Evolutionary conservation across 2,797 vertebrate genomes (phyloP).

Genomic region (Enoplosus armatus): DNA sequence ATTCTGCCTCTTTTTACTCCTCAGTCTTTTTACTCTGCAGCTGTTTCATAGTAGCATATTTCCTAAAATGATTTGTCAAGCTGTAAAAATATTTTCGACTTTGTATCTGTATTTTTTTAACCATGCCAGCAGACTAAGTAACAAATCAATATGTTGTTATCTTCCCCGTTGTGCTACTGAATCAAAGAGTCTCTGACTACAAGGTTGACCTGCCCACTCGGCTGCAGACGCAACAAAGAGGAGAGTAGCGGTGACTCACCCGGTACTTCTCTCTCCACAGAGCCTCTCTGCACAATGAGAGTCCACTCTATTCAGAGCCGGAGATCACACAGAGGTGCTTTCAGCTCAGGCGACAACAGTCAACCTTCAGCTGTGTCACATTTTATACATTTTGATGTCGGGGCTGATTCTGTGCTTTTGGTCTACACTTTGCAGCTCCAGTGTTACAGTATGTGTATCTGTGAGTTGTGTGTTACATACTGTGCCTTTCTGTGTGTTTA

Average conservation of each 20-base stretch:
- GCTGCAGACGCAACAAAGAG: conserved; percentile 69
- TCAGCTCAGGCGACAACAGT: conserved; percentile 38
- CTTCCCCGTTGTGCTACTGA: conserved; percentile 7
- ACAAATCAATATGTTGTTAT: conserved; percentile 13
- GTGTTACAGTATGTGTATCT: conserved; percentile 7
- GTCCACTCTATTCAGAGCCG: conserved; percentile 54
- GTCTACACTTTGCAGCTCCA: conserved; percentile 13
- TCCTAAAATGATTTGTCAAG: neutral
- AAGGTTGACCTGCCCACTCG: conserved; percentile 73
- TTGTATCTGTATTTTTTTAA: neutral
- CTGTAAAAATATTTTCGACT: conserved; percentile 12
- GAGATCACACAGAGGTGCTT: conserved; percentile 61
- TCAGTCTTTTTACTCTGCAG: neutral
- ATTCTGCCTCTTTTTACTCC: conserved; percentile 18
- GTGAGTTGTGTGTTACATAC: conserved; percentile 9
- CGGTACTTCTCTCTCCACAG: conserved; percentile 43
- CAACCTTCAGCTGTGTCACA: conserved; percentile 24
- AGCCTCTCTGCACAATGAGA: conserved; percentile 50
- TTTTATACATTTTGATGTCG: conserved; percentile 28
- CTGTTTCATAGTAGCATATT: neutral
- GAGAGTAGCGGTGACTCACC: conserved; percentile 72
- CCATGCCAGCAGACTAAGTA: conserved; percentile 1
- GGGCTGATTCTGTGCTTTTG: conserved; percentile 14
- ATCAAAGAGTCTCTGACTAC: conserved; percentile 46
- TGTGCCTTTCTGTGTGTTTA: conserved; percentile 7